Base-by-base conservation (phyloP, 2,113 vertebrate species). In the Propithecus coquereli region DNA sequence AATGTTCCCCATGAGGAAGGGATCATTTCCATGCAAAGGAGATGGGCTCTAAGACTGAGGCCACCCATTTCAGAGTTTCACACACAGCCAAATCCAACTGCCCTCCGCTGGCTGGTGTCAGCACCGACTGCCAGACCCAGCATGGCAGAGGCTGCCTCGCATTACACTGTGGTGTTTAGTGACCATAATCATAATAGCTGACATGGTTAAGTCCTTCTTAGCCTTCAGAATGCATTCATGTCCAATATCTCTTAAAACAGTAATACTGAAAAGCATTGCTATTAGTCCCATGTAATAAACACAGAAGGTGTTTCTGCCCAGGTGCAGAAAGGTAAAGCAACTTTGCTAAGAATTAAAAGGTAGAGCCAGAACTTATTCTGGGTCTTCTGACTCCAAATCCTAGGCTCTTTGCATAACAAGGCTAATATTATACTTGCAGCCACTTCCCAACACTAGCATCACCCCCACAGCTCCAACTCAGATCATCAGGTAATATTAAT, bases 101-200 rank as follows among this genome's bases (percentile, higher is more conserved):
- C n/a, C 57, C 63, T 68, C 54, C 20, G 27, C 0, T 0, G 10
- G 2, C 47, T 4, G 1, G 32, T 43, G 2, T 73, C 45, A 45
- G 79, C 57, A 47, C 63, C 1, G 9, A 57, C 32, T 9, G 89
- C 40, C 45, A n/a, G 65, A 14, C 7, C 63, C 65, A 6, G 17
- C 18, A 0, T 4, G 43, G 23, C 27, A 16, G 9, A 13, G 0
- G 2, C 30, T 27, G 47, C 47, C 66, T 79, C 47, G 13, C 37
- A 0, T 3, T 3, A 5, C 0, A 1, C 4, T 20, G 52, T 54
- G 3, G 8, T 22, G 34, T 17, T 66, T 25, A 16, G 40, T 2
- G 4, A 45, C 18, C 20, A 10, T n/a, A 65, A 8, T 11, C 5
- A 0, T 8, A 32, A 71, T 3, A 47, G 47, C 10, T 8, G 59